These are phyloP conservation scores for Umimayanthus chanpuru DNA, from an alignment of 92 coral and sea anemone species.

Conservation along the genomic window DNA sequence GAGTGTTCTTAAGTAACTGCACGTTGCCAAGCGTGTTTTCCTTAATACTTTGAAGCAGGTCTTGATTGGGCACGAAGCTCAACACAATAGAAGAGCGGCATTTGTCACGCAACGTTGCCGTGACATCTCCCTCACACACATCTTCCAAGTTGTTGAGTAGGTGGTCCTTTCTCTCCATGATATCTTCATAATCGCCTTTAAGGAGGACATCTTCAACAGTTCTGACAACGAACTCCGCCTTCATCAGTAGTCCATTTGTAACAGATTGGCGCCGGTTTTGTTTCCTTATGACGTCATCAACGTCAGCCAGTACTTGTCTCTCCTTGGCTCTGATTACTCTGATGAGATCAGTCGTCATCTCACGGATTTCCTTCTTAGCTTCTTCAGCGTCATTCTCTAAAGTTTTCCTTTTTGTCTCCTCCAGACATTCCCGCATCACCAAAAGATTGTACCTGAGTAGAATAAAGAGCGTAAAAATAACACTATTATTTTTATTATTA, in stretches of 20 bases:
- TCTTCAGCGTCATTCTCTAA: background rate
- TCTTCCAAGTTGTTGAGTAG: conserved; percentile 17
- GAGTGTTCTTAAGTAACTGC: background rate
- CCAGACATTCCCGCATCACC: conserved; percentile 18
- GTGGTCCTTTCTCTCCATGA: conserved; percentile 29
- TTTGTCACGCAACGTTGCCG: conserved; percentile 22
- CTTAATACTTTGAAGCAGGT: background rate
- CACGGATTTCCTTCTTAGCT: conserved; percentile 11
- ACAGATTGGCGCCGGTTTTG: conserved; percentile 3
- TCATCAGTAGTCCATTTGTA: conserved; percentile 18
- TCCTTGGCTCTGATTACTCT: background rate
- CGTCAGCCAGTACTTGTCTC: background rate
- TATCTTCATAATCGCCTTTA: conserved; percentile 7
- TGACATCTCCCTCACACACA: conserved; percentile 33
- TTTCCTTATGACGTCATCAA: background rate
- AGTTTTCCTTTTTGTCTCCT: background rate
- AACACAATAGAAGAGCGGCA: conserved; percentile 16
- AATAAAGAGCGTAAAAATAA: background rate
- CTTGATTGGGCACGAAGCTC: conserved; percentile 7
- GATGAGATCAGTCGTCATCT: background rate
- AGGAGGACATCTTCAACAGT: conserved; percentile 14
- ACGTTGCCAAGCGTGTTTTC: background rate
- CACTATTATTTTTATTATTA: background rate
- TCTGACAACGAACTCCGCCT: conserved; percentile 17
- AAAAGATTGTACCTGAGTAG: background rate